These are phyloP conservation scores for Lithodes maja DNA, from an alignment of 2,888 invertebrate genomes.

Conservation along the genomic window DNA sequence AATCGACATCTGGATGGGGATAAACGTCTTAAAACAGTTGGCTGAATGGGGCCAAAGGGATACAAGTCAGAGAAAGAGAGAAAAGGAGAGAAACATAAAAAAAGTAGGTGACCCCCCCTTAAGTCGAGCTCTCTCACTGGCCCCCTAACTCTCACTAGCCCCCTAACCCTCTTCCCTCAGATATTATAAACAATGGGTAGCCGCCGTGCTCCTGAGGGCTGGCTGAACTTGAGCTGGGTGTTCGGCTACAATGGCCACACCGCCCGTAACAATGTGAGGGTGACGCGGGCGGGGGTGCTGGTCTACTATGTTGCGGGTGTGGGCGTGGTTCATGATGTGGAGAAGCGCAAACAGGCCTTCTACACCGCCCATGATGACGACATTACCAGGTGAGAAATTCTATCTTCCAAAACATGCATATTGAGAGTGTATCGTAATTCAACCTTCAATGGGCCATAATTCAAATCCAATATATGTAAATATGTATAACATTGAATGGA, in stretches of 20 bases:
- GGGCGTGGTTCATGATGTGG: slow-evolving; percentile 75
- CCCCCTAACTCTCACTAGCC: too few species aligned
- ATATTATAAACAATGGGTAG: slow-evolving; percentile 31
- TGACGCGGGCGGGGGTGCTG: slow-evolving; percentile 74
- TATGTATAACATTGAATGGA: not conserved
- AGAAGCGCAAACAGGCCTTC: slow-evolving; percentile 74
- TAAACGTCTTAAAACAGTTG: too few species aligned
- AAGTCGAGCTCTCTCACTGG: too few species aligned
- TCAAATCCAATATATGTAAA: not conserved
- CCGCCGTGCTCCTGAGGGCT: slow-evolving; percentile 56
- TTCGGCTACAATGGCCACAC: slow-evolving; percentile 76
- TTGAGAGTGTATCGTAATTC: too few species aligned
- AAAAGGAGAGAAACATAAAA: too few species aligned
- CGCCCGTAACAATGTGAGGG: slow-evolving; percentile 75
- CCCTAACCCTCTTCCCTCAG: too few species aligned
- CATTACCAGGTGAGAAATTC: slow-evolving; percentile 73
- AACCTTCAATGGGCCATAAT: too few species aligned
- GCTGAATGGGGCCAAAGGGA: too few species aligned
- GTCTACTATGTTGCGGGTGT: slow-evolving; percentile 77
- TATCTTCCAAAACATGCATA: too few species aligned
- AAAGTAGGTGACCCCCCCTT: too few species aligned
- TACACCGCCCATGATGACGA: slow-evolving; percentile 76
- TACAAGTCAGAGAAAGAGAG: too few species aligned
- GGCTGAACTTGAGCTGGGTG: slow-evolving; percentile 75
- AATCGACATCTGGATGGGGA: too few species aligned